A percentile compares a stretch with the other conserved stretches of the same genome.
phyloP scores from a whole-genome alignment of 2,113 vertebrate genomes.

The Vimba vimba region DNA sequence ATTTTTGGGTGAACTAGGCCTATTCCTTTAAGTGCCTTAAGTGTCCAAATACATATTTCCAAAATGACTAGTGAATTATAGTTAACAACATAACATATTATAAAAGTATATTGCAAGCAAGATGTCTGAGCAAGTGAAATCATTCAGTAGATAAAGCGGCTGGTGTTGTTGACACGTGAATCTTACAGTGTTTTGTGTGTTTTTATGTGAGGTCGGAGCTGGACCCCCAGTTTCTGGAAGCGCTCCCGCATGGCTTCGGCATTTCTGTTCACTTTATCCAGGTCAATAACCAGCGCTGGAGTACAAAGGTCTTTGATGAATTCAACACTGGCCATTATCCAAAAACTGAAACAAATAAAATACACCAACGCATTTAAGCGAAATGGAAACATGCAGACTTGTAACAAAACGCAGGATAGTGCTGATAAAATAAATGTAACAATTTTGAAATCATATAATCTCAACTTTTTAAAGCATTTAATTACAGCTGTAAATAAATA shows the following conservation, averaged over 20 bases:
- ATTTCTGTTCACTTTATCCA: conserved; percentile 73
- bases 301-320: conserved; percentile 66
- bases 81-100: background rate
- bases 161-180: background rate
- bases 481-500: background rate
- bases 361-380: background rate
- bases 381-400: background rate
- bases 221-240: conserved; percentile 74
- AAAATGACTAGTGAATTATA: background rate
- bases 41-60: background rate
- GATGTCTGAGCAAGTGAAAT: background rate
- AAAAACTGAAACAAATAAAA: background rate
- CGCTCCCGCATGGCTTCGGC: conserved; percentile 73
- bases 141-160: background rate
- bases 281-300: conserved; percentile 78
- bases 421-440: background rate
- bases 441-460: too few species aligned
- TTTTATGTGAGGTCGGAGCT: conserved; percentile 85
- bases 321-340: conserved; percentile 31
- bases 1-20: too few species aligned
- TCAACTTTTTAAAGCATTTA: background rate
- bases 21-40: background rate
- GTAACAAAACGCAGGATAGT: background rate
- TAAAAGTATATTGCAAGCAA: background rate
- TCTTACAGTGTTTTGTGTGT: conserved; percentile 86